A percentile compares a stretch with the other conserved stretches of the same genome.
These are phyloP conservation scores for Hyaena hyaena DNA, from an alignment of 2,113 vertebrate species.

Conservation along the genomic window DNA sequence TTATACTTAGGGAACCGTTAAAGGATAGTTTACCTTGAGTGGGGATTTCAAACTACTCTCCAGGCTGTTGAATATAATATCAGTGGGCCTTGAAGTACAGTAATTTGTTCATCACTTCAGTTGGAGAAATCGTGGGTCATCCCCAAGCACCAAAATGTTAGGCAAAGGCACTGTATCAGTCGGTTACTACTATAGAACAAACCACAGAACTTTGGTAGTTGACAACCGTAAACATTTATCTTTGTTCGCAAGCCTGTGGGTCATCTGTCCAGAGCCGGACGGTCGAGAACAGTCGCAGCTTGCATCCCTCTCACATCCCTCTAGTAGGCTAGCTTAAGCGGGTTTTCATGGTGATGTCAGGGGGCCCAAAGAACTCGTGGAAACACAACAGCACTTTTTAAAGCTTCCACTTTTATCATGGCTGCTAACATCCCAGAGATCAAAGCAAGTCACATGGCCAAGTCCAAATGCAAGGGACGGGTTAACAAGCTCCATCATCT, in stretches of 20 bases:
- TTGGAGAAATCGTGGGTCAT: background rate
- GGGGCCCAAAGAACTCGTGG: background rate
- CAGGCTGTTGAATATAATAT: background rate
- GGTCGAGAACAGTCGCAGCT: background rate
- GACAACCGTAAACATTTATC: background rate
- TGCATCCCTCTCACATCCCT: background rate
- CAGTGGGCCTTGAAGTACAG: background rate
- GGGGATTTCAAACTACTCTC: background rate
- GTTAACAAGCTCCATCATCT: background rate
- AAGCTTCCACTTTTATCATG: background rate
- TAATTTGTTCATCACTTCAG: background rate
- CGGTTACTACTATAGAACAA: constrained; percentile 1
- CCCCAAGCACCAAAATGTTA: background rate
- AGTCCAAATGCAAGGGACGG: background rate
- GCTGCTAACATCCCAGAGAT: background rate
- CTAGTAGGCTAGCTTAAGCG: background rate
- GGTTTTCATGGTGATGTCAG: background rate
- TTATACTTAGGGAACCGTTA: background rate
- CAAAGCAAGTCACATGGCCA: background rate
- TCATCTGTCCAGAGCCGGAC: background rate
- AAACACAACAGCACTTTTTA: background rate
- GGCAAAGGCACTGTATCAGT: background rate
- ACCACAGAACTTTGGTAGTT: background rate
- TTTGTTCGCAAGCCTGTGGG: background rate
- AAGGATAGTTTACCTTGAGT: background rate